Conservation (phyloP, 1,140 invertebrate genomes). For the Akabosia matsudoensis region DNA sequence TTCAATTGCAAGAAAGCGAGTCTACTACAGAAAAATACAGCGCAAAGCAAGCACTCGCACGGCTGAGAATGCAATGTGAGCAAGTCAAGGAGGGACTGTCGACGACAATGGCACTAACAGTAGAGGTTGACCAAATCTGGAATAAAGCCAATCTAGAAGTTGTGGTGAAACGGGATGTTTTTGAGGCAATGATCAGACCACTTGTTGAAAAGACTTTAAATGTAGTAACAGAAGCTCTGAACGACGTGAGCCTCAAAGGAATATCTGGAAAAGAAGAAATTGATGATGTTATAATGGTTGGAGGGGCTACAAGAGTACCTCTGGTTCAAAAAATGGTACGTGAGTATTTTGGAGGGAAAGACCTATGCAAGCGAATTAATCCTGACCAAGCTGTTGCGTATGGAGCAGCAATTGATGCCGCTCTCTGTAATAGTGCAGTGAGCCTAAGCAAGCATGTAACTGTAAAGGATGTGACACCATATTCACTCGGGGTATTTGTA, state of each 20-base stretch:
- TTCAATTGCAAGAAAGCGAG: neutral
- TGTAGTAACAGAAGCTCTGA: constrained; percentile 49
- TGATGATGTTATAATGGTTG: constrained; percentile 42
- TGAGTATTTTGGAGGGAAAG: constrained; percentile 24
- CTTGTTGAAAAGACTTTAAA: constrained; percentile 48
- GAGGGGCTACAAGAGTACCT: constrained; percentile 39
- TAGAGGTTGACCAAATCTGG: constrained; percentile 50
- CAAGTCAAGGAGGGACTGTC: constrained; percentile 33
- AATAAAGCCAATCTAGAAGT: constrained; percentile 54
- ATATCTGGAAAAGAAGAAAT: constrained; percentile 52
- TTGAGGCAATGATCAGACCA: constrained; percentile 50
- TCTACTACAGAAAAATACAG: neutral
- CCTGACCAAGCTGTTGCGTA: constrained; percentile 59
- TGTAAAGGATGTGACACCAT: neutral
- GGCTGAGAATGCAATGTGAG: constrained; percentile 24
- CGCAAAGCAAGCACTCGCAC: neutral
- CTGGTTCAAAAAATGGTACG: constrained; percentile 28
- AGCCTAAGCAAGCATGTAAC: constrained; percentile 60
- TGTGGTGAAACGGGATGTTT: constrained; percentile 50
- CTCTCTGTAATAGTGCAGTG: constrained; percentile 49
- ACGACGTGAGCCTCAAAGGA: constrained; percentile 52
- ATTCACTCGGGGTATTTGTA: neutral
- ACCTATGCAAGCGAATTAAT: constrained; percentile 49
- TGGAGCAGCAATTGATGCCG: constrained; percentile 53
- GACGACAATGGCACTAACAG: constrained; percentile 37